These are phyloP conservation scores for Athalia cordata DNA, from an alignment of 2,888 invertebrate genomes.

Conservation along the genomic window DNA sequence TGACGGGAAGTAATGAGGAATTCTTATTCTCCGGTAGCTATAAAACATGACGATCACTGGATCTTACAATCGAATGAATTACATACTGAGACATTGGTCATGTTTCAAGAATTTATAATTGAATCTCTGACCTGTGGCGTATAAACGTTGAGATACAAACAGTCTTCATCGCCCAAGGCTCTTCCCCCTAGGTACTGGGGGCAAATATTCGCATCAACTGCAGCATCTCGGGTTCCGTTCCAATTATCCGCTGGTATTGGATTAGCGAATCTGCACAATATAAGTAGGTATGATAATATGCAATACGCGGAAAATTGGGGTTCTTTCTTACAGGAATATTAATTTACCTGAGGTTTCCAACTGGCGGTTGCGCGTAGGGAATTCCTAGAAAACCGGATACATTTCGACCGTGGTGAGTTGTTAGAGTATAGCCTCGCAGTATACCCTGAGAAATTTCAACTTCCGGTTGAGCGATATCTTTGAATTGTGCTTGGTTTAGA, in stretches of 20 bases:
- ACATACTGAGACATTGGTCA: background rate
- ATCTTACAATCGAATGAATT: too few relatives aligned
- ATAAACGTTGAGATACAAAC: conserved; percentile 32
- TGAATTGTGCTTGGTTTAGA: too few relatives aligned
- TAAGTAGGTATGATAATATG: too few relatives aligned
- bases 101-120: background rate
- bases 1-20: conserved; percentile 53
- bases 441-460: too few relatives aligned
- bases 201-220: background rate
- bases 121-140: conserved; percentile 16
- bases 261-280: background rate
- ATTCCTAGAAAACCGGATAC: too few relatives aligned
- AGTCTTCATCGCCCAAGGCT: conserved; percentile 24
- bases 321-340: background rate
- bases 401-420: too few relatives aligned
- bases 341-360: background rate
- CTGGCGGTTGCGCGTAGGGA: too few relatives aligned
- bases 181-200: too few relatives aligned
- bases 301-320: too few relatives aligned
- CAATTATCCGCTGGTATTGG: conserved; percentile 17
- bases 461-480: too few relatives aligned
- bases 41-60: too few relatives aligned
- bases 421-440: too few relatives aligned
- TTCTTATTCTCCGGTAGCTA: conserved; percentile 5
- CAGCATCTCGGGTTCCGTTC: conserved; percentile 20